Evolutionary conservation across 2,888 invertebrate genomes (phyloP).

Genomic region (Oligia fasciuncula): DNA sequence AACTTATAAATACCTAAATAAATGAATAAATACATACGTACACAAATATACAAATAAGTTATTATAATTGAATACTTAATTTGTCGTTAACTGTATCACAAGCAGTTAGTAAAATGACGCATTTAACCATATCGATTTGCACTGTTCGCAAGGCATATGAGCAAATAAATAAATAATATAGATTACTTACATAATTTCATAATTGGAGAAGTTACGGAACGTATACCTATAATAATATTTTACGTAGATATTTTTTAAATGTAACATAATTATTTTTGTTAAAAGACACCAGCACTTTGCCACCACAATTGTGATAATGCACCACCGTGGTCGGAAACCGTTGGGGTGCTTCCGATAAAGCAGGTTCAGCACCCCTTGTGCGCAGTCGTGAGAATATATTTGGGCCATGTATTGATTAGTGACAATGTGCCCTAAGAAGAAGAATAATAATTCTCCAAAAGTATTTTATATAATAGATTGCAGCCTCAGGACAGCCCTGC

Average conservation of each 20-base stretch:
- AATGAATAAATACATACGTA: not conserved
- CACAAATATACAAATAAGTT: slow-evolving; percentile 12
- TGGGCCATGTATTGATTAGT: slow-evolving; percentile 51
- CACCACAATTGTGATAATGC: slow-evolving; percentile 51
- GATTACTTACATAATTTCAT: slow-evolving; percentile 53
- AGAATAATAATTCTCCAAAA: not conserved
- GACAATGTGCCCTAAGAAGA: not conserved
- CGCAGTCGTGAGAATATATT: slow-evolving; percentile 53
- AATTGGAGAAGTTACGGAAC: slow-evolving; percentile 26
- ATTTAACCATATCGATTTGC: not conserved
- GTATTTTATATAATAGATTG: not conserved
- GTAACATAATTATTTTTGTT: slow-evolving; percentile 5
- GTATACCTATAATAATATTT: slow-evolving; percentile 11
- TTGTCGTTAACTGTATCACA: not conserved
- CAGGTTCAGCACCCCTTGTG: slow-evolving; percentile 39
- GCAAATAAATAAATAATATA: slow-evolving; percentile 47
- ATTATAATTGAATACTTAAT: not conserved
- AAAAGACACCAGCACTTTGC: slow-evolving; percentile 48
- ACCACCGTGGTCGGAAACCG: slow-evolving; percentile 45
- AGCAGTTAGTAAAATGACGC: slow-evolving; percentile 8
- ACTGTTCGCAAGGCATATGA: not conserved
- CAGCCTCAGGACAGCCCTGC: not conserved
- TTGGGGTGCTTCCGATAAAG: slow-evolving; percentile 45
- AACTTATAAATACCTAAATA: slow-evolving; percentile 1
- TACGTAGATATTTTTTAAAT: slow-evolving; percentile 10